phyloP scores from a whole-genome alignment of 2,888 invertebrate genomes.

The Argyresthia albistria region DNA sequence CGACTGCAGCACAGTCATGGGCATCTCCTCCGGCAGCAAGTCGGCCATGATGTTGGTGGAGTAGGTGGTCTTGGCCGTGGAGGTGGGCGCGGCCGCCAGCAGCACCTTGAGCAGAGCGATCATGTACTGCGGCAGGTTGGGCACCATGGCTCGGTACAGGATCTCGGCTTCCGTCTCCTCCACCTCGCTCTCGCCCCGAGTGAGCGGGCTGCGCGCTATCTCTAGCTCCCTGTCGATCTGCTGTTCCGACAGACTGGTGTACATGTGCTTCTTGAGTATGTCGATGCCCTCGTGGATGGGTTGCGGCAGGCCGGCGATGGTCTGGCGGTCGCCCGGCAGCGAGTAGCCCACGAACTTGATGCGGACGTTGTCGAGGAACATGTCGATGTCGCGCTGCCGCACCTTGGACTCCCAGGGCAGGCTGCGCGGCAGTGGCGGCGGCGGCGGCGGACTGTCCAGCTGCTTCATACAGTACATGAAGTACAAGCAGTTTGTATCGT shows the following conservation, averaged over 20 bases:
- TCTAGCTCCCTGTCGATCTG: slow-evolving; percentile 94
- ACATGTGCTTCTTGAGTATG: slow-evolving; percentile 93
- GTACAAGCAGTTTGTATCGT: slow-evolving; percentile 44
- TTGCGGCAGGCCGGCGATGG: slow-evolving; percentile 94
- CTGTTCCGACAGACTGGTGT: slow-evolving; percentile 92
- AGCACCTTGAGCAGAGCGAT: slow-evolving; percentile 97
- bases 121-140: slow-evolving; percentile 97
- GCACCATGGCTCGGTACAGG: slow-evolving; percentile 94
- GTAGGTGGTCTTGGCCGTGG: slow-evolving; percentile 95
- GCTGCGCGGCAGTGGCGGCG: slow-evolving; percentile 68
- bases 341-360: slow-evolving; percentile 97
- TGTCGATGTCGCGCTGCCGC: slow-evolving; percentile 92
- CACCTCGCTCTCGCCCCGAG: slow-evolving; percentile 85
- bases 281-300: slow-evolving; percentile 97
- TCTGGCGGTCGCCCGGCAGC: slow-evolving; percentile 87
- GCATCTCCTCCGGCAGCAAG: slow-evolving; percentile 97
- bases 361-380: slow-evolving; percentile 91
- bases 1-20: slow-evolving; percentile 94
- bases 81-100: slow-evolving; percentile 98
- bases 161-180: slow-evolving; percentile 89
- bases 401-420: slow-evolving; percentile 98
- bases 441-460: slow-evolving; percentile 60
- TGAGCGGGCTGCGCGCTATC: slow-evolving; percentile 91
- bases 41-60: slow-evolving; percentile 99
- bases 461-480: slow-evolving; percentile 52